These are phyloP conservation scores for Pluvialis apricaria DNA, from an alignment of 2,113 vertebrate species.

Conservation along the genomic window DNA sequence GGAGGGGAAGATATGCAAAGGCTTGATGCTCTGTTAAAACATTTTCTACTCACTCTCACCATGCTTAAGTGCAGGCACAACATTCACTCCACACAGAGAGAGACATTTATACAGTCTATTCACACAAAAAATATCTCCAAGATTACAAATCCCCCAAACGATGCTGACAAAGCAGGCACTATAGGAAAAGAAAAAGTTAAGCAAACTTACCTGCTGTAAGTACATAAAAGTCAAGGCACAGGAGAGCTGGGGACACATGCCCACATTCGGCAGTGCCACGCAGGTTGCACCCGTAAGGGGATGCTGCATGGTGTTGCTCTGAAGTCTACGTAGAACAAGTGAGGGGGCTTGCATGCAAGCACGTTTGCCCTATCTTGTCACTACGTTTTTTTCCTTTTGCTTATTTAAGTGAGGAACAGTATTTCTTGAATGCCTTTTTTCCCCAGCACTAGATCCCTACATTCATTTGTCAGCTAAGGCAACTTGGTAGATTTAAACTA, in stretches of 20 bases:
- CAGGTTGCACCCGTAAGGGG: conserved; percentile 93
- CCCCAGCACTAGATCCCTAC: conserved; percentile 42
- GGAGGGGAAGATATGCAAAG: background rate
- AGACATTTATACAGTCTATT: conserved; percentile 38
- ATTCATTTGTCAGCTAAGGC: conserved; percentile 70
- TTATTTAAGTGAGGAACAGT: conserved; percentile 39
- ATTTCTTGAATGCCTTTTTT: background rate
- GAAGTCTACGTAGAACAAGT: conserved; percentile 77
- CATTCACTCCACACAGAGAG: background rate
- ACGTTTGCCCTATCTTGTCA: conserved; percentile 70
- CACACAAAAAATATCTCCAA: conserved; percentile 18
- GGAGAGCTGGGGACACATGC: conserved; percentile 95
- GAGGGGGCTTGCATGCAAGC: conserved; percentile 78
- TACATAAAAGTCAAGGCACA: conserved; percentile 99
- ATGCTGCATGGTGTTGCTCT: conserved; percentile 89
- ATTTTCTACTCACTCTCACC: conserved; percentile 33
- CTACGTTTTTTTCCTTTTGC: conserved; percentile 28
- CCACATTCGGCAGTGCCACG: conserved; percentile 92
- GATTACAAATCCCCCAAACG: conserved; percentile 1
- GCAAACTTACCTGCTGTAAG: conserved; percentile 95
- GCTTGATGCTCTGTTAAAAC: background rate
- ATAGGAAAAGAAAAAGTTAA: conserved; percentile 54
- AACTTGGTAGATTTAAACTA: conserved; percentile 64
- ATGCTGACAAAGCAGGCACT: conserved; percentile 29
- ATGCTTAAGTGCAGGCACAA: background rate